These are phyloP conservation scores for Aurelia sp. DNA, from an alignment of 30 jellyfish, hydroid and myxozoan genomes.

Conservation along the genomic window DNA sequence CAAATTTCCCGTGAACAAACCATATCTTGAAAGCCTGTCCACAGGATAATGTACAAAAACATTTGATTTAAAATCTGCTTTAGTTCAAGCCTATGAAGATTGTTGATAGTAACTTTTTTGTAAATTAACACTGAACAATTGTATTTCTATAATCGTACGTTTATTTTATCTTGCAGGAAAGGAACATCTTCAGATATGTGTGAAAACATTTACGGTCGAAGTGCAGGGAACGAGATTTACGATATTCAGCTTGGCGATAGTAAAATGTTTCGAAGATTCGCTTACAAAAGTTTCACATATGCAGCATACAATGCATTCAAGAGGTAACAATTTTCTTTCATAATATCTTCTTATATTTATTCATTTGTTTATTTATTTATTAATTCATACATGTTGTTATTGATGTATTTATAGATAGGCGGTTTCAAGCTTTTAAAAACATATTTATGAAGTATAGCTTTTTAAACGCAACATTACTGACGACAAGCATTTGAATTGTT, in stretches of 20 bases:
- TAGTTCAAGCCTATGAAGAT: too few species aligned
- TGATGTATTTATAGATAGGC: neutral
- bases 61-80: too few species aligned
- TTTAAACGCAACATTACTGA: too few species aligned
- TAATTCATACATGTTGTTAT: neutral
- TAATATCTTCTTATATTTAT: neutral
- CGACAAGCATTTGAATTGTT: too few species aligned
- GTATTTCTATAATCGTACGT: too few species aligned
- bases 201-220: conserved; percentile 70
- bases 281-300: conserved; percentile 73
- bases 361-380: neutral
- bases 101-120: too few species aligned
- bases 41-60: too few species aligned
- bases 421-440: neutral
- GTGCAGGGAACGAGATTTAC: conserved; percentile 83
- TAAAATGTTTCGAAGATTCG: conserved; percentile 82
- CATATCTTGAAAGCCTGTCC: too few species aligned
- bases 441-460: too few species aligned
- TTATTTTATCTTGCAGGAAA: conserved; percentile 20
- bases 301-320: conserved; percentile 72
- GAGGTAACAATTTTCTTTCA: conserved; percentile 25
- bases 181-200: conserved; percentile 70
- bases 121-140: too few species aligned
- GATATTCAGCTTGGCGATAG: conserved; percentile 76
- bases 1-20: too few species aligned